These are phyloP conservation scores for Platycheirus rosarum DNA, from an alignment of 2,888 invertebrate genomes.

Conservation along the genomic window DNA sequence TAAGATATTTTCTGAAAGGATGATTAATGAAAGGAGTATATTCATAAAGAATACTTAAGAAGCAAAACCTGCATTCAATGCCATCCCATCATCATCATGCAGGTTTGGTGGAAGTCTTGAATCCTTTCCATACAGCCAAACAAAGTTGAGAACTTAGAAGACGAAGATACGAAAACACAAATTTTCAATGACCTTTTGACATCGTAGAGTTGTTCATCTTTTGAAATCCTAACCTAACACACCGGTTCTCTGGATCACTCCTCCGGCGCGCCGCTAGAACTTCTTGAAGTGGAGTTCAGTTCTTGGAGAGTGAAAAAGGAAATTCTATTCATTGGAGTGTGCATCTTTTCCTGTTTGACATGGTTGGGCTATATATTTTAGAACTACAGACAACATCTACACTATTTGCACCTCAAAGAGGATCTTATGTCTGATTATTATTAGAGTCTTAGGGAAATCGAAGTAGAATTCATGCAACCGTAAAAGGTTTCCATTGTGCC, in stretches of 20 bases:
- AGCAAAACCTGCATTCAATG: constrained; percentile 37
- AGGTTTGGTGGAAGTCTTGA: constrained; percentile 1
- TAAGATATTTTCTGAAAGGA: constrained; percentile 47
- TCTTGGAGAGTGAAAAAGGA: too few relatives aligned
- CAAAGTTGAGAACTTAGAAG: background rate
- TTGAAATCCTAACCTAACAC: constrained; percentile 22
- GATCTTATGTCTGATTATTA: background rate
- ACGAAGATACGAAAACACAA: background rate
- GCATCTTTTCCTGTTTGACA: constrained; percentile 45
- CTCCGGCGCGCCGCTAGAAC: background rate
- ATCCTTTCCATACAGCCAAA: background rate
- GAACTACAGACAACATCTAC: background rate
- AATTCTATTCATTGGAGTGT: constrained; percentile 17
- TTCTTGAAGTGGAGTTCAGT: too few relatives aligned
- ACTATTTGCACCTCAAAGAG: background rate
- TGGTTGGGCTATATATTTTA: constrained; percentile 22
- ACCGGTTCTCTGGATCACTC: background rate
- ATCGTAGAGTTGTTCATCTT: constrained; percentile 54
- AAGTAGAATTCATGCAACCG: background rate
- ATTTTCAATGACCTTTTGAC: constrained; percentile 63
- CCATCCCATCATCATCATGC: background rate
- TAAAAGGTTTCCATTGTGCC: constrained; percentile 20
- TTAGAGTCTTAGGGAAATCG: constrained; percentile 19
- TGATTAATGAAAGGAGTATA: constrained; percentile 62
- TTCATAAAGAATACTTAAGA: constrained; percentile 38